Evolutionary conservation across 2,797 vertebrate species (phyloP).

Genomic region (Setipinna tenuifilis): DNA sequence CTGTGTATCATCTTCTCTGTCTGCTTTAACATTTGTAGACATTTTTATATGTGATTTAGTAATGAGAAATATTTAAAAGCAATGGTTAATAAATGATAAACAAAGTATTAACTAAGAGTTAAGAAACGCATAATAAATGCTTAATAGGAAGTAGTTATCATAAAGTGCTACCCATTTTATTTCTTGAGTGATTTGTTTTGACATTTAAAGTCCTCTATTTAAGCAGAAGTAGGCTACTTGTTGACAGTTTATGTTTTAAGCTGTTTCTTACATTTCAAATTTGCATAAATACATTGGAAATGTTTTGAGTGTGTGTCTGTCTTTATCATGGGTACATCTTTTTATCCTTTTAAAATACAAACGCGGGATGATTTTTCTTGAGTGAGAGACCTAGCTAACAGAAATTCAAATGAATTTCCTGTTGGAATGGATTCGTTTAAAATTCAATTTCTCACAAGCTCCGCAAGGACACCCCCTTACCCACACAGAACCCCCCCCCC

Average conservation of each 20-base stretch:
- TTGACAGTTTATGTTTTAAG: neutral
- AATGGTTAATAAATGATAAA: too few species aligned
- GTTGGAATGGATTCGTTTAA: neutral
- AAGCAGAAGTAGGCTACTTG: neutral
- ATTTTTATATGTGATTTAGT: too few species aligned
- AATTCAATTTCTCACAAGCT: neutral
- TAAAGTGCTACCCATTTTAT: too few species aligned
- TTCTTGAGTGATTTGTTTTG: neutral
- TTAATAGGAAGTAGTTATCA: too few species aligned
- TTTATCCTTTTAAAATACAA: neutral
- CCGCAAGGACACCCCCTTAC: neutral
- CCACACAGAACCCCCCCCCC: too few species aligned
- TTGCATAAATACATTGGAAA: neutral
- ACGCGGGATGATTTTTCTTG: neutral
- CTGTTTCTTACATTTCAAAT: neutral
- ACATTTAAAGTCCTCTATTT: neutral
- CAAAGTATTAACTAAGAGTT: too few species aligned
- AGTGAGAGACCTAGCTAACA: neutral
- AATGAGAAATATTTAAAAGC: too few species aligned
- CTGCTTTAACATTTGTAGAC: too few species aligned
- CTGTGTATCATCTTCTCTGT: too few species aligned
- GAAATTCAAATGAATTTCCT: neutral
- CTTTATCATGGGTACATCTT: neutral
- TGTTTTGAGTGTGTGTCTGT: neutral
- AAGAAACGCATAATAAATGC: too few species aligned